Percentiles rank a stretch among this genome's conserved stretches.
These are phyloP conservation scores for Zaprionus africanus DNA, from an alignment of 1,140 invertebrate species.

Conservation along the genomic window DNA sequence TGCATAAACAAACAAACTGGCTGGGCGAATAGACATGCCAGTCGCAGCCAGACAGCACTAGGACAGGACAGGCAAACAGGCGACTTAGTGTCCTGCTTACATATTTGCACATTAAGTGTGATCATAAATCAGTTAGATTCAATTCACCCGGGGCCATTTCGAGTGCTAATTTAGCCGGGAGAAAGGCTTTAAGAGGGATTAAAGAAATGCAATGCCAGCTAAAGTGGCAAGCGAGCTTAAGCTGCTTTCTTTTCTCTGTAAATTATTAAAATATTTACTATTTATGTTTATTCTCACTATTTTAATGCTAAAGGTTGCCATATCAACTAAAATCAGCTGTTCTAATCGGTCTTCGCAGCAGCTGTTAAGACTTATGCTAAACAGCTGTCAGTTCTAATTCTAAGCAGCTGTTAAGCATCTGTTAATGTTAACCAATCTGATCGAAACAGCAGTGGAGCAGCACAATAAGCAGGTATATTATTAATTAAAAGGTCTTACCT, in stretches of 20 bases:
- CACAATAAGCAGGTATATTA: too few species aligned
- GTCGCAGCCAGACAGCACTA: not conserved
- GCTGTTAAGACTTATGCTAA: too few species aligned
- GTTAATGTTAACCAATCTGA: too few species aligned
- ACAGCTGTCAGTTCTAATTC: too few species aligned
- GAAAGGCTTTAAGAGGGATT: not conserved
- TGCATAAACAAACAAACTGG: slow-evolving; percentile 68
- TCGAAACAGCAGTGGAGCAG: too few species aligned
- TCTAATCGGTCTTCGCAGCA: too few species aligned
- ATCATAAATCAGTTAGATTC: slow-evolving; percentile 78
- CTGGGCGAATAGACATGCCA: slow-evolving; percentile 44
- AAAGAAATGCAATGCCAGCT: not conserved
- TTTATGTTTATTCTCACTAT: too few species aligned
- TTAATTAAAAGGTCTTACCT: too few species aligned
- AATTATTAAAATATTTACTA: too few species aligned
- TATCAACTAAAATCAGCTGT: too few species aligned
- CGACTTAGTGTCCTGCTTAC: slow-evolving; percentile 39
- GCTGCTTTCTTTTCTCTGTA: not conserved
- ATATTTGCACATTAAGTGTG: slow-evolving; percentile 77
- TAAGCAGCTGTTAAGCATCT: too few species aligned
- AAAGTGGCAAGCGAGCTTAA: not conserved
- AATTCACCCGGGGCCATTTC: slow-evolving; percentile 73
- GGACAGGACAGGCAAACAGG: slow-evolving; percentile 19
- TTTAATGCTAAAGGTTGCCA: too few species aligned
- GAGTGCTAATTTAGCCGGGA: slow-evolving; percentile 63